Base-by-base conservation (phyloP, 2,113 vertebrate genomes). In the Pampusana beccarii region DNA sequence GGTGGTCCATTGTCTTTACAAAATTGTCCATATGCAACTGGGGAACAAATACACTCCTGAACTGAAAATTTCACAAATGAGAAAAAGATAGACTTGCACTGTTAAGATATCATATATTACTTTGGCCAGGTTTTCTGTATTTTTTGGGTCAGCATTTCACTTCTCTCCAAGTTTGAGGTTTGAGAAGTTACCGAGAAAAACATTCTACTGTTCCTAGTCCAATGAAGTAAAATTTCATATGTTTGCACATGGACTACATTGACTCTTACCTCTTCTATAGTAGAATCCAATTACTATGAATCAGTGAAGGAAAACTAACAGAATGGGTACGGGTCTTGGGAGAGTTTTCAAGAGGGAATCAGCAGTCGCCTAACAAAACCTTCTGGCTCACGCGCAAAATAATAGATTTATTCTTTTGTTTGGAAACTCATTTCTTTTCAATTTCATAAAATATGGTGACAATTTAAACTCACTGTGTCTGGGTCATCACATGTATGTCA, bases 51-150 rank as follows among this genome's bases (percentile, higher is more conserved):
- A 44, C 4, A 17, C 58, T 83, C 28, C 44, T 90, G 79, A 85
- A 88, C 26, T 48, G 44, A 75, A 72, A 86, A 72, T 34, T 81
- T 86, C 66, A 82, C 42, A 65, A 66, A 12, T 5, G n/a, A 88
- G 24, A 72, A 44, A 42, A 78, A 73, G 74, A 90, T 92, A 91
- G 90, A 92, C 65, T 80, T 92, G 21, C 56, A 75, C 42, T 73
- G 66, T 66, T 90, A 86, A 66, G 42, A 44, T 61, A 67, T 36
- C 83, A 53, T 80, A 58, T 81, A 88, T 74, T 93, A 48, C 48
- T 40, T 88, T 94, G 88, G 90, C 80, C 34, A 38, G 29, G 24
- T 83, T 92, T 96, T 92, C 79, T 96, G 92, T 91, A 72, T 12
- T 29, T 93, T 95, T 88, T 23, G 64, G 91, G 69, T 92, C 60